These are phyloP conservation scores for Syngnathus typhle DNA, from an alignment of 2,113 vertebrate species.

Conservation along the genomic window DNA sequence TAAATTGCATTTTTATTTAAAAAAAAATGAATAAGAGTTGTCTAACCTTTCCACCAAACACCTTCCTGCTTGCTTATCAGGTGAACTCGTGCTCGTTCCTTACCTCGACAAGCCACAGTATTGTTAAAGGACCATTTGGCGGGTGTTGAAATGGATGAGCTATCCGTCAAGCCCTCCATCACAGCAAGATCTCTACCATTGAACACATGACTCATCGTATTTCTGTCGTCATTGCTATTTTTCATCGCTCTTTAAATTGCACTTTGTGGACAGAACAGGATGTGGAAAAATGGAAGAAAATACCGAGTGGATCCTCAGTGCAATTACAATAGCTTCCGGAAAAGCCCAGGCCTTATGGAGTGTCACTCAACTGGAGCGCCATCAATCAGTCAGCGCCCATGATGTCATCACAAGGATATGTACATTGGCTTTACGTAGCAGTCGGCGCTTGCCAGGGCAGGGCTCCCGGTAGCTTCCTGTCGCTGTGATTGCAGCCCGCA, in stretches of 20 bases:
- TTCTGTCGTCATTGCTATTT: neutral
- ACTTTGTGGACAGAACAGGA: neutral
- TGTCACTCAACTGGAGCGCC: neutral
- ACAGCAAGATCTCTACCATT: neutral
- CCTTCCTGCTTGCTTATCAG: too few species aligned
- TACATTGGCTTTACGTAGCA: slow-evolving; percentile 19
- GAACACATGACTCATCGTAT: neutral
- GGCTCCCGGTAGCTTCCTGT: slow-evolving; percentile 57
- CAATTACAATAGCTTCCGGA: neutral
- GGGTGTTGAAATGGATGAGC: neutral
- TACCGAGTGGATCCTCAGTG: neutral
- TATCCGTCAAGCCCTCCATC: neutral
- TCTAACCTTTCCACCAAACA: too few species aligned
- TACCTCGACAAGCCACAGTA: too few species aligned
- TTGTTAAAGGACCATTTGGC: neutral
- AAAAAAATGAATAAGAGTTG: too few species aligned
- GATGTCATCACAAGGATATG: slow-evolving; percentile 2
- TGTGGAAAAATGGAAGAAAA: neutral
- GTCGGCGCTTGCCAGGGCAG: slow-evolving; percentile 46
- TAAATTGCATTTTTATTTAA: too few species aligned
- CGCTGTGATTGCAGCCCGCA: slow-evolving; percentile 43
- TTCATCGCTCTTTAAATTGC: neutral
- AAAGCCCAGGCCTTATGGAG: neutral
- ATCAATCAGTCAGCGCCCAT: neutral
- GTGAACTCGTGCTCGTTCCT: too few species aligned